These are phyloP conservation scores for Hirtodrosophila alboralis DNA, from an alignment of 2,888 invertebrate species.

Conservation along the genomic window DNA sequence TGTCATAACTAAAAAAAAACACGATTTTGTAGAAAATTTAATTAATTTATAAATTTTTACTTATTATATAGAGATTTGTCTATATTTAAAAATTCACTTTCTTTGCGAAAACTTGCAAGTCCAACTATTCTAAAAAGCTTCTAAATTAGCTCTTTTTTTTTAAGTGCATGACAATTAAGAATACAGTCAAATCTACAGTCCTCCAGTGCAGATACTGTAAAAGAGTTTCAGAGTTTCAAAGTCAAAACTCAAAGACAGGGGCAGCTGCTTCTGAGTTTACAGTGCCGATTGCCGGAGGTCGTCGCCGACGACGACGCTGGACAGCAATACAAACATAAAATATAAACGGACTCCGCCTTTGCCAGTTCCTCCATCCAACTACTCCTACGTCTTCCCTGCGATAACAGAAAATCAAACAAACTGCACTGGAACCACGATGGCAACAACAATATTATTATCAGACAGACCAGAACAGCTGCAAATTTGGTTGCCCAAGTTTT, in stretches of 20 bases:
- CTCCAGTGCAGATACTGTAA: constrained; percentile 1
- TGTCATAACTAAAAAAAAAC: no score
- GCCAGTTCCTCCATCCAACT: neutral
- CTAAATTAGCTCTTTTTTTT: no score
- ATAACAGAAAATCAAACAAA: constrained; percentile 65
- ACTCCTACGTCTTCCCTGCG: neutral
- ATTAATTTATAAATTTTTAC: no score
- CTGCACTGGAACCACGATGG: constrained; percentile 17
- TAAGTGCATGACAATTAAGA: constrained; percentile 61
- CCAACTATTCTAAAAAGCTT: no score
- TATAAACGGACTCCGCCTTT: constrained; percentile 24
- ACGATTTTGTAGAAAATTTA: no score
- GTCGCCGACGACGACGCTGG: constrained; percentile 24
- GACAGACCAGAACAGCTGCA: constrained; percentile 41
- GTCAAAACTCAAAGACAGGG: constrained; percentile 9
- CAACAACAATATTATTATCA: constrained; percentile 7
- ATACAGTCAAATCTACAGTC: constrained; percentile 9
- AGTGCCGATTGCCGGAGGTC: constrained; percentile 39
- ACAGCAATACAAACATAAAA: constrained; percentile 24
- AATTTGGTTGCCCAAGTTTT: constrained; percentile 30
- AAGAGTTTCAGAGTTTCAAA: constrained; percentile 1
- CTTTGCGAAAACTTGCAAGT: no score
- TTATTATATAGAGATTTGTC: no score
- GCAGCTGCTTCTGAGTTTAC: constrained; percentile 23
- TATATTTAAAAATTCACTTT: no score